Evolutionary conservation across 2,113 vertebrate genomes (phyloP).

Genomic region (Ifrita kowaldi): DNA sequence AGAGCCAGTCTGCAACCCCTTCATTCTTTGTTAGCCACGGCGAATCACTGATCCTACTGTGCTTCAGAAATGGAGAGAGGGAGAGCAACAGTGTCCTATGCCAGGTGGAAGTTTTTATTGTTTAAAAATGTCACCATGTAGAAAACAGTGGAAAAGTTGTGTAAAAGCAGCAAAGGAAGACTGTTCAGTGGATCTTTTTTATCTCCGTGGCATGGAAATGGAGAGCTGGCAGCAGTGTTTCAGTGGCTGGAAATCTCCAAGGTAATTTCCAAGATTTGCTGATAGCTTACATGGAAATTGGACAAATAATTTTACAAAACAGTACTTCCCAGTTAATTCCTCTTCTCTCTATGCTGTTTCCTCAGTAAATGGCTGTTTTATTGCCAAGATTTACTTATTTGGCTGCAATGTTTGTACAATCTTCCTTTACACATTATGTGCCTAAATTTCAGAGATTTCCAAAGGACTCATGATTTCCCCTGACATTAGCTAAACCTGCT

Average conservation of each 20-base stretch:
- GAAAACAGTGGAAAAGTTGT: neutral
- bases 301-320: conserved; percentile 20
- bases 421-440: neutral
- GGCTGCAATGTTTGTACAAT: neutral
- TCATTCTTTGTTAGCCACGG: neutral
- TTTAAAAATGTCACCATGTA: neutral
- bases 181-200: neutral
- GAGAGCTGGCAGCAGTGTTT: neutral
- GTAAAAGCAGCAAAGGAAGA: neutral
- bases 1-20: neutral
- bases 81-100: neutral
- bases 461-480: conserved; percentile 12
- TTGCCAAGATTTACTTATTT: neutral
- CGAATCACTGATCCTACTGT: neutral
- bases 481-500: neutral
- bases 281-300: conserved; percentile 13
- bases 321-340: conserved; percentile 1
- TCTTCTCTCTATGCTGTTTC: neutral
- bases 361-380: neutral
- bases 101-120: neutral
- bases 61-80: neutral
- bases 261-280: conserved; percentile 12
- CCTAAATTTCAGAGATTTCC: conserved; percentile 7
- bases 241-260: conserved; percentile 22
- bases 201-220: neutral